A percentile compares a stretch with the other conserved stretches of the same genome.
Conservation (phyloP, 2,113 vertebrate genomes). For the Mungos mungo region DNA sequence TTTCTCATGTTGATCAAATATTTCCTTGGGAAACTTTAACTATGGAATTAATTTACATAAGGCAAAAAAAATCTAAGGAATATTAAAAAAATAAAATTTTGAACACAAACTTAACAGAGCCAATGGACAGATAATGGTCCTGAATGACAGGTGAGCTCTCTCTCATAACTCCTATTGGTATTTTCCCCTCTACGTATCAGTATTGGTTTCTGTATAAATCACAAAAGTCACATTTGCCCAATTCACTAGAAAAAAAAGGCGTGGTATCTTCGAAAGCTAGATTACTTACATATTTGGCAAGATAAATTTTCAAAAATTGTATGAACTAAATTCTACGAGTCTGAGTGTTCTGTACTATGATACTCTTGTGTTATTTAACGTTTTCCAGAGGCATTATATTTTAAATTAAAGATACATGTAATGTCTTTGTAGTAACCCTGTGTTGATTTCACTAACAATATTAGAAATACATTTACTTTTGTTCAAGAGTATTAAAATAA, state of each 20-base stretch:
- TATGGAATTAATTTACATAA: neutral
- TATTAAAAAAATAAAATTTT: neutral
- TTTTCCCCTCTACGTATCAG: neutral
- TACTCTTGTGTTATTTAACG: neutral
- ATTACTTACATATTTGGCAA: neutral
- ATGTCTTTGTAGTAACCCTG: neutral
- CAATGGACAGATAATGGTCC: neutral
- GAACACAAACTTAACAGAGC: neutral
- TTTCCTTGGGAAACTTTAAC: neutral
- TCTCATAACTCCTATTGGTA: neutral
- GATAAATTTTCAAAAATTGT: neutral
- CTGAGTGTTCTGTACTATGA: neutral
- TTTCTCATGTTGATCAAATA: neutral
- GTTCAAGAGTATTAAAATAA: conserved; percentile 49
- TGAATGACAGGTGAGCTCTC: too few relatives aligned
- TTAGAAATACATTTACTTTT: conserved; percentile 50
- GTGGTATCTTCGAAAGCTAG: neutral
- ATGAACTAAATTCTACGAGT: neutral
- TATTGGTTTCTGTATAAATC: neutral
- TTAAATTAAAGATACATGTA: neutral
- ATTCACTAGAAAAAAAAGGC: neutral
- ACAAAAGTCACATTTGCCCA: neutral
- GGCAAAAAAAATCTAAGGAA: neutral
- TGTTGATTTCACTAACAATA: neutral
- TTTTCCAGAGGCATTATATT: neutral